Base-by-base conservation (phyloP, 2,797 vertebrate species). In the Acanthurus tractus region DNA sequence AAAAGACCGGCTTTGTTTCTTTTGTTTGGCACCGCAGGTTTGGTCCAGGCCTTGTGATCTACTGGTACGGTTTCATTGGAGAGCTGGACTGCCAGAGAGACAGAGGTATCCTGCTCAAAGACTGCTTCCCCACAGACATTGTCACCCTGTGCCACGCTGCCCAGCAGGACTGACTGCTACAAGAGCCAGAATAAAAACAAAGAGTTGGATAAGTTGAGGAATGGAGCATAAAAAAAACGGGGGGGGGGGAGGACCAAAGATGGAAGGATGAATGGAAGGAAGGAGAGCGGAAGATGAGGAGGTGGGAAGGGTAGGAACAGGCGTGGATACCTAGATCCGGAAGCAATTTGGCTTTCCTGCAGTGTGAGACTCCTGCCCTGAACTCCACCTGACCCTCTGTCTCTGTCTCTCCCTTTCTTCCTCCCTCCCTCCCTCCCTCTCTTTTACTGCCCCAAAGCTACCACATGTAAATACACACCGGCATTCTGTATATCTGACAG, bases 31-130 rank as follows among this genome's bases (percentile, higher is more conserved):
- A 0, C 68, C 59, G 17, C 93, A 99, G 98, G 89, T 99, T 99
- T 76, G 98, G 98, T 34, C 98, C 98, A 0, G 98, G 98, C 76
- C 94, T 99, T 73, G 98, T 99, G 86, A 99, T 99, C 94, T 99
- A 99, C 87, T 99, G 98, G 98, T 97, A 98, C 0, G 98, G 98
- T 36, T 99, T 99, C 83, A 97, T 99, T 66, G 96, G 95, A 52
- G 98, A 99, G 86, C 93, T 99, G 86, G 98, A 99, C 93, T 98
- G 97, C 92, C 96, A 99, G 89, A 96, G 97, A 34, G 96, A 97
- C 76, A 92, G 98, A 83, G 98, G 98, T 42, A 98, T 99, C 91
- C 94, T 99, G 82, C 96, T 99, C 42, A 98, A 97, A 92, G 97
- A 98, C 92, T 94, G 95, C 87, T 99, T 99, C 89, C 98, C 98